Base-by-base conservation (phyloP, 2,888 invertebrate species). In the Apocheima hispidaria region DNA sequence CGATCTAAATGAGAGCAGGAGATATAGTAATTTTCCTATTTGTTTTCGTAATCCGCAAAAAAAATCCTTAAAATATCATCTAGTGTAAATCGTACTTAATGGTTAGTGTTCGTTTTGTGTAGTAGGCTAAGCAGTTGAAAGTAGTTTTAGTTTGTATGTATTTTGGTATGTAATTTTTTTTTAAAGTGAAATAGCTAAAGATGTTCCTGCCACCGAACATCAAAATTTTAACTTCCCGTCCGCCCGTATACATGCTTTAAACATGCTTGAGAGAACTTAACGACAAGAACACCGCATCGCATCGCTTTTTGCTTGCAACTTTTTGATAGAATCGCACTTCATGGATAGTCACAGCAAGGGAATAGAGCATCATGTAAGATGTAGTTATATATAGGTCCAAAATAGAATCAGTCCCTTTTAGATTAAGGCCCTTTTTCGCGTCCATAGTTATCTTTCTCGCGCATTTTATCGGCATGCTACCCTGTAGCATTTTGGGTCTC, bases 221-320 rank as follows among this genome's bases (percentile, higher is more conserved):
- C 69, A 64, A 75, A 80, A 71, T 72, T 70, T 68, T 68, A 66
- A 68, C 70, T 65, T 73, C 68, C 72, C 65, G 73, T 68, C 72
- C 75, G 73, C 9, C 26, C 41, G 76, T 56, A 69, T 69, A 72
- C 63, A 71, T 65, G 81, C 83, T 80, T 82, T 50, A 63, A 69
- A 78, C 71, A 77, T 73, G 74, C 67, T 76, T 71, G 65, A 60
- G 66, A 75, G 72, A 74, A 75, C 68, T 68, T 21, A 64, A 61
- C 56, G 59, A 60, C 52, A 41, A 52, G 68, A 71, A 75, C 83
- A 84, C 80, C 63, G 82, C 86, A 84, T 86, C 72, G 87, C 89
- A 87, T 86, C 70, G 86, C 84, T 86, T 84, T 84, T 86, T 71
- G 86, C 84, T 87, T 86, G 78, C 70, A 69, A 65, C 65, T 61